Base-by-base conservation (phyloP, 2,797 vertebrate genomes). In the Microhierax caerulescens region DNA sequence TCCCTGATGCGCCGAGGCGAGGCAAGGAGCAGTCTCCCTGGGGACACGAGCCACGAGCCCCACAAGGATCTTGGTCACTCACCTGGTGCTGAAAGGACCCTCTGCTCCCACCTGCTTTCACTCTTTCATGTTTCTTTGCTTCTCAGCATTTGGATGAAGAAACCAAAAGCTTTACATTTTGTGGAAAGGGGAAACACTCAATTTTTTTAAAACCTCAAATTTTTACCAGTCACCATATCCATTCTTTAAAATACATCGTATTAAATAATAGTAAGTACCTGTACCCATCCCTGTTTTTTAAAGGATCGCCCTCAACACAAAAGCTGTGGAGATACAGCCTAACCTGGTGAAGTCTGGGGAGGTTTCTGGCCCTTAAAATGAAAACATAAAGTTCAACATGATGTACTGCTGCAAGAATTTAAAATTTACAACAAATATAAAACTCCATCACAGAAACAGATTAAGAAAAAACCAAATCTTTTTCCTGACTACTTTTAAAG, bases 31-130 rank as follows among this genome's bases (percentile, higher is more conserved):
- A 4, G 0, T 34, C 36, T 30, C 24, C 37, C 16, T 8, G 1
- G 20, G 36, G 43, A 63, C 41, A 50, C 5, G 45, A 39, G 48
- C 48, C 32, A 68, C 6, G 45, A 39, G 48, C 48, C 32, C 74
- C 24, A 0, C 18, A 22, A 25, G 28, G 57, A 20, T 7, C 5
- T 1, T 3, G 3, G 18, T n/a, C 23, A 2, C 57, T 69, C 68
- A 48, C 30, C 47, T 54, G 32, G 10, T 28, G 8, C 32, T 6
- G 10, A 54, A 63, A 24, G 22, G 50, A 54, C 70, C 22, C 50
- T 64, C 37, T 51, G 32, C 43, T 70, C 64, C 51, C n/a, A 3
- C 36, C 23, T 24, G 41, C 34, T 57, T 63, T 63, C 3, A 2
- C 20, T 57, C 47, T 64, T 68, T 27, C 47, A 36, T 20, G 18